Evolutionary conservation across 1,140 invertebrate genomes (phyloP), one percentile per base, ranked within the genome.

Genomic region (Zaprionus africanus): DNA sequence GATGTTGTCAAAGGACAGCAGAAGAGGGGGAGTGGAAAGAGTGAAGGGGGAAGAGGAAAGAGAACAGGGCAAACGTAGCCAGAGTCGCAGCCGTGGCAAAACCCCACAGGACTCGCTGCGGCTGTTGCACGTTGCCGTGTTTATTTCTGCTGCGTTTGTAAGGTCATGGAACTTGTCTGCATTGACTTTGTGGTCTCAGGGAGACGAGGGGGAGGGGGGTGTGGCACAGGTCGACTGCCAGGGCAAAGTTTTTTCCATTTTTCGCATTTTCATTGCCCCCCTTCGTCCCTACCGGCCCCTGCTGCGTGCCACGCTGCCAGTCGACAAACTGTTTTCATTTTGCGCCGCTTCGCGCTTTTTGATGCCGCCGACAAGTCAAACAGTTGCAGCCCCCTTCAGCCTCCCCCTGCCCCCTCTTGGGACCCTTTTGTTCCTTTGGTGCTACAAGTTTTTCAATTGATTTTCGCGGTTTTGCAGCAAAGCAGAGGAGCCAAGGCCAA

Each of bases 121-220:
- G 53, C 58, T 51, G 54, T 66, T 72, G 65, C 64, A 64, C 54
- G 49, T 61, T 74, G 46, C 19, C 46, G 67, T 87, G 54, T 87
- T 76, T 72, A 71, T 78, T 74, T 74, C 76, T 70, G 66, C 69
- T 90, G 77, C 76, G 78, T 88, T 90, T 91, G 88, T 91, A 91
- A 91, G 88, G 88, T 91, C 88, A 91, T 91, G 82, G 88, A 91
- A 91, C 88, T 91, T 91, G 88, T 91, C 90, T 91, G 90, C 88
- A 77, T 85, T 90, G 81, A 84, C 81, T 82, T 77, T 85, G 76
- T 7, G 60, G 54, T 36, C 24, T 54, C 19, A 31, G 26, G 15
- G 5, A 13, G 43, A 49, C 22, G 22, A 22, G 15, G 6, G 12
- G 34, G 15, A 7, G 57, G 11, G 12, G 3, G n/a, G 12, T 28